A percentile compares a stretch with the other conserved stretches of the same genome.
Conservation (phyloP, 1,140 invertebrate species). For the Homalodisca vitripennis region DNA sequence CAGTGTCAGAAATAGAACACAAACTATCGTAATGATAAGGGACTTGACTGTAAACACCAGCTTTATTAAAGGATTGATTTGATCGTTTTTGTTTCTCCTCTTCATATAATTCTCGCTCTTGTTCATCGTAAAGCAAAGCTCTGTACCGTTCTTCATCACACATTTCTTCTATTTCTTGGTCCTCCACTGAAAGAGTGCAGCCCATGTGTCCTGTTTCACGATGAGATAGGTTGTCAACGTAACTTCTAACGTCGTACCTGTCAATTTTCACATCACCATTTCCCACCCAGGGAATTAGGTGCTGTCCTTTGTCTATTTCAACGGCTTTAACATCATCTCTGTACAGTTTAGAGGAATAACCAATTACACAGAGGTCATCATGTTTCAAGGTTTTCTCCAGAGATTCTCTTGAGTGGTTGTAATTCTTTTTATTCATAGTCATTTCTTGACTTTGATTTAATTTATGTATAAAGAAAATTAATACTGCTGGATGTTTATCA, state of each 20-base stretch:
- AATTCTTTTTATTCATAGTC: too few species aligned
- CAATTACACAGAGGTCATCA: not conserved
- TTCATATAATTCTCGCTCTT: not conserved
- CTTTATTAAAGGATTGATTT: not conserved
- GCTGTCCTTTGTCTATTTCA: slow-evolving; percentile 84
- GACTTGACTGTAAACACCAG: not conserved
- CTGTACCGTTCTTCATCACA: not conserved
- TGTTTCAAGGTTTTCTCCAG: not conserved
- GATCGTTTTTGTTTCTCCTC: not conserved
- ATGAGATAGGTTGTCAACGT: slow-evolving; percentile 72
- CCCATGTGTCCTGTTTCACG: slow-evolving; percentile 60
- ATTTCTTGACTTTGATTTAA: too few species aligned
- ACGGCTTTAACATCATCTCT: not conserved
- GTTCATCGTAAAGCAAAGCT: not conserved
- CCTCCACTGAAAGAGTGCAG: not conserved
- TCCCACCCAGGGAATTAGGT: slow-evolving; percentile 98
- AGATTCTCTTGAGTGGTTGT: too few species aligned
- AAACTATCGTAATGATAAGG: not conserved
- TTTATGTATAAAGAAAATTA: too few species aligned
- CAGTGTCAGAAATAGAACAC: not conserved
- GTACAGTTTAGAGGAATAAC: not conserved
- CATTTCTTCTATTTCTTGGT: not conserved
- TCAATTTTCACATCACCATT: slow-evolving; percentile 93
- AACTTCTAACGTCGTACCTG: slow-evolving; percentile 94
- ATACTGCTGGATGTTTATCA: too few species aligned